Base-by-base conservation (phyloP, 2,797 vertebrate genomes). In the Periophthalmus magnuspinnatus region DNA sequence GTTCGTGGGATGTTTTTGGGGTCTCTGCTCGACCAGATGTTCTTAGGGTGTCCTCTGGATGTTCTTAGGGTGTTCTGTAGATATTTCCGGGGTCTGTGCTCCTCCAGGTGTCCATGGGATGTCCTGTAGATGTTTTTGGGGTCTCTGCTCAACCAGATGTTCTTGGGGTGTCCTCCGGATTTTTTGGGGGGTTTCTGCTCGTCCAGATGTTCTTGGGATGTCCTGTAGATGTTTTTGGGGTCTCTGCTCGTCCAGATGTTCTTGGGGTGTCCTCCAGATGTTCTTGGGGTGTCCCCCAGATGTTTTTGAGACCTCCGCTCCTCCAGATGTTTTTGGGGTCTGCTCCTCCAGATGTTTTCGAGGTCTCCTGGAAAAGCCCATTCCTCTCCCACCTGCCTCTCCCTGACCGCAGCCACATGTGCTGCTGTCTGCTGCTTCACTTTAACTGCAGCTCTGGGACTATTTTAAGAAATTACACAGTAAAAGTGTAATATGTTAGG, bases 261-360 rank as follows among this genome's bases (percentile, higher is more conserved):
- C 28, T 28, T 28, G 28, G 28, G 28, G 28, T 28, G 28, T 78
- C 50, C 38, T 86, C 85, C 89, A 93, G 89, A 91, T 93, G 90
- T 90, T 88, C 45, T 45, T 28, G 28, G 28, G 28, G 28, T 28
- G 28, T 87, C 50, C 38, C 87, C 85, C 89, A 93, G 89, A 91
- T 93, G 90, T 90, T 88, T 45, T 45, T 28, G 28, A 28, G 28
- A 28, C 28, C 28, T 87, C 86, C 90, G 81, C 77, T 78, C 50
- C 36, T 87, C 85, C 89, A 93, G 89, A 91, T 93, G 90, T 90
- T 88, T 45, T 45, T 28, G 28, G 28, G 28, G 28, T 87, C 86
- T 90, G 81, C 77, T 78, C 50, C 38, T 87, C 85, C 89, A 93
- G 89, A 91, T 93, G 90, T 91, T 88, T 81, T 88, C 64, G 72